Base-by-base conservation (phyloP, 1,140 invertebrate species). In the Prorops nasuta region DNA sequence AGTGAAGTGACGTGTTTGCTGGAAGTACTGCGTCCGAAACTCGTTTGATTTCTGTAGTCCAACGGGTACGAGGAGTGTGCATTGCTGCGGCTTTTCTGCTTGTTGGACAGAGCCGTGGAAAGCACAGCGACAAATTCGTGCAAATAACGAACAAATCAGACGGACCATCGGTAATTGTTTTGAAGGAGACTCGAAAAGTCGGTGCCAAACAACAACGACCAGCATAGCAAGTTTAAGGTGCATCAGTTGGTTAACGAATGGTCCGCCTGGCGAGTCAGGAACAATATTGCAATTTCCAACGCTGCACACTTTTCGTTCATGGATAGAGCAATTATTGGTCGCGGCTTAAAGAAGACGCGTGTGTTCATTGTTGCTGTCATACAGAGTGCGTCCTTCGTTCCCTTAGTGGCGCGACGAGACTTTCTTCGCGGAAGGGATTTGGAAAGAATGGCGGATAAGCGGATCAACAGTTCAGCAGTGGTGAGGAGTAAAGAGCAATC, bases 341-440 rank as follows among this genome's bases (percentile, higher is more conserved):
- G 44, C 22, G 7, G 38, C 49, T 20, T 21, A 47, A 38, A 35
- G 35, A 31, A 16, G 36, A n/a, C 24, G 36, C 15, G 22, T 31
- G n/a, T 28, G 24, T 40, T 34, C 18, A 54, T 44, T 28, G 32
- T 9, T 41, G 31, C 39, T 6, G 22, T 47, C 24, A 42, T 58
- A 54, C 56, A 61, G 56, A 58, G 58, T 55, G 56, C 51, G 52
- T 24, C 37, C 44, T 54, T 49, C 20, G 32, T 52, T 46, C 49
- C 48, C 39, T 49, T 49, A 28, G n/a, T n/a, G 32, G 32, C 45
- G 31, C 44, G 34, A 35, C 15, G 14, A 35, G 15, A 7, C 34
- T n/a, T n/a, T n/a, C 34, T 7, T 35, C 24, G 4, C 24, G 10
- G 4, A 16, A 16, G 4, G 4, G 3, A 16, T 16, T 40, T 40